These are phyloP conservation scores for Miichthys miiuy DNA, from an alignment of 2,797 vertebrate species.

Conservation along the genomic window DNA sequence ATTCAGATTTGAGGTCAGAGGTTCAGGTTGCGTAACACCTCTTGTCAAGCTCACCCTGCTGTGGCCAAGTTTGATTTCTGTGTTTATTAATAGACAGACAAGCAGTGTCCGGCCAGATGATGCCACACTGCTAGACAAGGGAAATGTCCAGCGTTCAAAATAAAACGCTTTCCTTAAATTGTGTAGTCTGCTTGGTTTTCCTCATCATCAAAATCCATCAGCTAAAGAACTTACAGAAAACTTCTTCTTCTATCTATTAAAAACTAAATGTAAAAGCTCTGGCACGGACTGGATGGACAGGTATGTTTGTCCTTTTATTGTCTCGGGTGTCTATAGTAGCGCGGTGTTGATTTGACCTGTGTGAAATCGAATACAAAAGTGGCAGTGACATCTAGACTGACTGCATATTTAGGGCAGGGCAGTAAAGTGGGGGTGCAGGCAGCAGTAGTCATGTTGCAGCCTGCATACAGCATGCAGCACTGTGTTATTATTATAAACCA, in stretches of 20 bases:
- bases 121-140: slow-evolving; percentile 26
- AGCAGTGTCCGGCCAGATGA: slow-evolving; percentile 49
- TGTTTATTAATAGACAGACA: slow-evolving; percentile 77
- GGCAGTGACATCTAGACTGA: slow-evolving; percentile 50
- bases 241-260: too few relatives aligned
- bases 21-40: slow-evolving; percentile 69
- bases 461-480: slow-evolving; percentile 57
- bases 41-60: slow-evolving; percentile 54
- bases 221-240: too few relatives aligned
- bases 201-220: too few relatives aligned
- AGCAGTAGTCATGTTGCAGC: slow-evolving; percentile 72
- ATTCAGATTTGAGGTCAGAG: slow-evolving; percentile 61
- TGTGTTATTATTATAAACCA: slow-evolving; percentile 57
- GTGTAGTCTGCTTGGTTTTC: slow-evolving; percentile 6
- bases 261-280: not conserved
- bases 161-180: not conserved
- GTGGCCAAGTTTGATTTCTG: slow-evolving; percentile 67
- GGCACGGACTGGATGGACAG: not conserved
- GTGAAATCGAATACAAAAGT: not conserved
- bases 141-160: slow-evolving; percentile 4
- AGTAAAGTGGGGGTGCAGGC: slow-evolving; percentile 43
- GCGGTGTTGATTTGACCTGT: not conserved
- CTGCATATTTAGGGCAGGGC: slow-evolving; percentile 71
- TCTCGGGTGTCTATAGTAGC: not conserved
- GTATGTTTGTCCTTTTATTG: too few relatives aligned